Evolutionary conservation across 2,113 vertebrate species (phyloP), one percentile per base, ranked within the genome.

Genomic region (Microcebus tavaratra): DNA sequence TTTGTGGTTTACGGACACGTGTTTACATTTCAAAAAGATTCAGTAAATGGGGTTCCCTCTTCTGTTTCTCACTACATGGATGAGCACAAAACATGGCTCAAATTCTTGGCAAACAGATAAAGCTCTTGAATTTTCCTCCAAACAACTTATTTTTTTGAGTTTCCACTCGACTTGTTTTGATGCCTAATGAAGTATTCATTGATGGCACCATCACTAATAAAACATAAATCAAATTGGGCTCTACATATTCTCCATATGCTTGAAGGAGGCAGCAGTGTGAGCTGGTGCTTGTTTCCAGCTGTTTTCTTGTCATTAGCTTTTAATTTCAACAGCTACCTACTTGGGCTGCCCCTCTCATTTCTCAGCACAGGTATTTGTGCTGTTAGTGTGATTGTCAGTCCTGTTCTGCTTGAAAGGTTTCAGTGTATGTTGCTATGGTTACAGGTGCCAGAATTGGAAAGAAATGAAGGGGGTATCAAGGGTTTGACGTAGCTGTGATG

Each of bases 371-470:
- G 98, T 98, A 98, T 98, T 98, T 80, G 93, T 48, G 88, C 97
- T 97, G 96, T 98, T 98, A 98, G 85, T 98, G 97, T 98, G 98
- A 98, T 98, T 99, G 98, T 99, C 98, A 98, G 98, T 97, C 98
- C 98, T 98, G 97, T 98, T 99, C 98, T 98, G 98, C 98, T 98
- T 98, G 98, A 98, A 98, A 98, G 98, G 94, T 98, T 99, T 98
- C 97, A 45, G 96, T 98, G 81, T 98, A 98, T n/a, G 98, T 99
- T 99, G 98, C 98, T 97, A 98, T 99, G 98, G 98, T 98, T 98
- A 98, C 98, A 96, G 88, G 96, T 96, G 93, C 98, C 97, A 98
- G 98, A 98, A 98, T 75, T 98, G 98, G 98, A 99, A 98, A 97
- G 97, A 98, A 98, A 99, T 98, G 98, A 98, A 97, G 97, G 95